These are phyloP conservation scores for Phyto melanocephala DNA, from an alignment of 2,888 invertebrate genomes.

Conservation along the genomic window DNA sequence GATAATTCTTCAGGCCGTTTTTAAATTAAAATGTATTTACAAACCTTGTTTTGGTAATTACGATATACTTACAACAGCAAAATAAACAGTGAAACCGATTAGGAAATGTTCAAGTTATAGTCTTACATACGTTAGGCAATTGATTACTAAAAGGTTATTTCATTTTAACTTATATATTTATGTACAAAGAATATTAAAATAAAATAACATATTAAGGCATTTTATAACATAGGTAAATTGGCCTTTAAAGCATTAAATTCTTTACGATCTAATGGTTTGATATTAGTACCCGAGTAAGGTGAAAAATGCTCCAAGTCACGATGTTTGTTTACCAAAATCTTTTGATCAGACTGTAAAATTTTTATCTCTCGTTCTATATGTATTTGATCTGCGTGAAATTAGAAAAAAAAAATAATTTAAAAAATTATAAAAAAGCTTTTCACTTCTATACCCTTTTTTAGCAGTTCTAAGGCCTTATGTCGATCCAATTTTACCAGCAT, in stretches of 20 bases:
- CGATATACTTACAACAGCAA: too few species aligned
- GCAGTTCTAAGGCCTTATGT: slow-evolving; percentile 72
- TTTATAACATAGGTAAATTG: slow-evolving; percentile 73
- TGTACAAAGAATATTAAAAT: not conserved
- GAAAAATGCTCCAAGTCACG: slow-evolving; percentile 76
- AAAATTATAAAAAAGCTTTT: not conserved
- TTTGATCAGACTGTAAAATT: slow-evolving; percentile 76
- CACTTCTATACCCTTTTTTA: slow-evolving; percentile 73
- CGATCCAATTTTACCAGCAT: slow-evolving; percentile 75
- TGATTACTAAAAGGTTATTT: too few species aligned
- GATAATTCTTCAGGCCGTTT: too few species aligned
- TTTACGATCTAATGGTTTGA: slow-evolving; percentile 74
- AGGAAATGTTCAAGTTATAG: too few species aligned
- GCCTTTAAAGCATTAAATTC: slow-evolving; percentile 75
- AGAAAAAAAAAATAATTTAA: not conserved
- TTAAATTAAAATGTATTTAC: too few species aligned
- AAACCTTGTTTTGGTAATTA: too few species aligned
- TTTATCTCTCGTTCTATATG: slow-evolving; percentile 76
- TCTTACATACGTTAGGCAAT: too few species aligned
- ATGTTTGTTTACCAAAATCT: slow-evolving; percentile 76
- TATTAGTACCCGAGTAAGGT: slow-evolving; percentile 75
- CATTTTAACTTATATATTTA: not conserved
- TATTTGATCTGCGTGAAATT: slow-evolving; percentile 74
- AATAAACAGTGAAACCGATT: too few species aligned
- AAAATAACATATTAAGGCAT: not conserved